Base-by-base conservation (phyloP, 2,888 invertebrate species). In the Tuberolachnus salignus region DNA sequence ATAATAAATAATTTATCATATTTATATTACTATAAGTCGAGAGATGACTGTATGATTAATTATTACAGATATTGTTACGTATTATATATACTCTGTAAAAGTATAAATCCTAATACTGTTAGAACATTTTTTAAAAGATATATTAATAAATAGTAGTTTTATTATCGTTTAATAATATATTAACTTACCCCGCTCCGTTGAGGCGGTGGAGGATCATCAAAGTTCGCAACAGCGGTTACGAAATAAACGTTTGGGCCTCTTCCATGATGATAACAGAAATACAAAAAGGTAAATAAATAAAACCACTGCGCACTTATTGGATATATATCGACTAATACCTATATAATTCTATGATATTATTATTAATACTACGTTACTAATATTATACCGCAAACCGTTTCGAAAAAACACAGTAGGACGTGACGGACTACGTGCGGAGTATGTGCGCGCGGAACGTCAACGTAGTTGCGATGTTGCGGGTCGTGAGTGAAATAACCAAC, bases 401-500 rank as follows among this genome's bases (percentile, higher is more conserved):
- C 1, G 23, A 46, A 49, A 63, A 44, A 21, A 55, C 42, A 57
- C 55, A 42, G 21, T 44, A 49, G 10, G n/a, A 44, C 70, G 46
- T n/a, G n/a, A n/a, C n/a, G n/a, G n/a, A n/a, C n/a, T n/a, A 1
- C 51, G 51, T 34, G n/a, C 23, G 14, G n/a, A 13, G 11, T 21
- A 16, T 23, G 73, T 42, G 23, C 46, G 75, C 49, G 42, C 59
- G 75, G 34, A 34, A 16, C 44, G 66, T 44, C 53, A 23, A 26
- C 57, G 55, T 46, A n/a, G 34, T 57, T 13, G 51, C 59, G 59
- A 69, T 51, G 78, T 61, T 61, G 69, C 16, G 51, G n/a, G 69
- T 78, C 75, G 78, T 69, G 78, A 78, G 69, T 59, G 78, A 78
- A 78, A 69, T 69, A 69, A 78, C 67, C 69, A 69, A 78, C 78